phyloP scores from a whole-genome alignment of 2,113 vertebrate genomes.

The Sceloporus tristichus region DNA sequence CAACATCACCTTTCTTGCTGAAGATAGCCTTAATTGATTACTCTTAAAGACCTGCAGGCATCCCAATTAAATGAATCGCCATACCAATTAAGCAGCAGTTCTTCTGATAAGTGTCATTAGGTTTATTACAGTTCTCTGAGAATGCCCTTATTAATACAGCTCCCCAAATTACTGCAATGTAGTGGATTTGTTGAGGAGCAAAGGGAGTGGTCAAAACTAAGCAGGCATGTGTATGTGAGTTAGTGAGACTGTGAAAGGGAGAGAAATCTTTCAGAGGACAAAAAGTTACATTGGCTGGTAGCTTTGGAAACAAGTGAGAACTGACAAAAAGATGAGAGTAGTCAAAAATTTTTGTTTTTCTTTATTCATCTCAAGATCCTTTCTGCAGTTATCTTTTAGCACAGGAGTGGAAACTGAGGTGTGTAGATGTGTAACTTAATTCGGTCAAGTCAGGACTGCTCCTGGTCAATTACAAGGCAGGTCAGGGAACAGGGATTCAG shows the following conservation, averaged over 20 bases:
- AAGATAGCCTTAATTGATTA: conserved; percentile 67
- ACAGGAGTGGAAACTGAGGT: too few species aligned
- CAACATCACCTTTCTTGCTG: conserved; percentile 22
- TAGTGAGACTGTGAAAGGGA: conserved; percentile 33
- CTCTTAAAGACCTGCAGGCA: conserved; percentile 70
- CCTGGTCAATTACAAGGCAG: too few species aligned
- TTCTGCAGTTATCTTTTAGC: neutral
- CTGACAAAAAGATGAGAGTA: neutral
- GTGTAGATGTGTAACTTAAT: too few species aligned
- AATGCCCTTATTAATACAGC: conserved; percentile 63
- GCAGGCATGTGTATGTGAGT: conserved; percentile 7
- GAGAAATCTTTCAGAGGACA: conserved; percentile 29
- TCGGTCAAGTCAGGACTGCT: too few species aligned
- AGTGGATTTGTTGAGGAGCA: conserved; percentile 50
- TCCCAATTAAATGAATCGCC: conserved; percentile 67
- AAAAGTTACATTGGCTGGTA: neutral
- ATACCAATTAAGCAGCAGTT: conserved; percentile 69
- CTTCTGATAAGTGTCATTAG: conserved; percentile 71
- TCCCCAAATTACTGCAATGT: conserved; percentile 55
- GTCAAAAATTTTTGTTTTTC: neutral
- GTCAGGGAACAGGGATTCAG: too few species aligned
- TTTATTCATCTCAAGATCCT: neutral
- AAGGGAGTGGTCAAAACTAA: conserved; percentile 35
- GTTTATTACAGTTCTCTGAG: conserved; percentile 67
- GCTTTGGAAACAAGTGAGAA: neutral